Base-by-base conservation (phyloP, 2,797 vertebrate genomes). In the Taenioides sp. region DNA sequence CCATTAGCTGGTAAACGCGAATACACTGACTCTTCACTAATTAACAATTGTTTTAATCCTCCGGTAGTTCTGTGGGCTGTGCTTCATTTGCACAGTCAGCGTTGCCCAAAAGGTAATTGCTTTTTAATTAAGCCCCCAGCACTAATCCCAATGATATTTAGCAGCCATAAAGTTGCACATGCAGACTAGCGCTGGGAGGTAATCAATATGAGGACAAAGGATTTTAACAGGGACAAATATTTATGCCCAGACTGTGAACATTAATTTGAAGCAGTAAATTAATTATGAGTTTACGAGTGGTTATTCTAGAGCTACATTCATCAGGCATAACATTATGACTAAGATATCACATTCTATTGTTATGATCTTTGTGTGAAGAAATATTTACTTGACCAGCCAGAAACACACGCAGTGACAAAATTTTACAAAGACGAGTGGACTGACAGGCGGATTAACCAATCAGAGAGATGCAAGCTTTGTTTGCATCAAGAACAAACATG, bases 121-220 rank as follows among this genome's bases (percentile, higher is more conserved):
- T 92, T 93, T 93, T 94, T 90, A 92, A 92, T 92, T 92, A 93
- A 91, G 86, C 87, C 89, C 81, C 85, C 76, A 50, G 86, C 77
- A 79, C 87, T 92, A 92, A 93, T 91, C 91, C 91, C 84, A 76
- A 77, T 86, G 89, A 91, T 91, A 91, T 92, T 91, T 90, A 92
- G 87, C 80, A 84, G 71, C 71, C 80, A 83, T 77, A 57, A 73
- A 85, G 66, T 65, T 71, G 59, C 78, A 11, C 65, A 17, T 62
- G 57, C 72, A 73, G 43, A 58, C 31, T 67, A 77, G 50, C 67
- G 34, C 40, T 25, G 34, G 50, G 57, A 70, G 71, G 82, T 68
- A 10, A 83, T 86, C 77, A 78, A 79, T 79, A 74, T 74, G 70
- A 83, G 66, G 55, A 28, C 79, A 60, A 71, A 27, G 23, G 67